A percentile compares a stretch with the other conserved stretches of the same genome.
Evolutionary conservation across 2,888 invertebrate genomes (phyloP).

Genomic region (Machimus rusticus): DNA sequence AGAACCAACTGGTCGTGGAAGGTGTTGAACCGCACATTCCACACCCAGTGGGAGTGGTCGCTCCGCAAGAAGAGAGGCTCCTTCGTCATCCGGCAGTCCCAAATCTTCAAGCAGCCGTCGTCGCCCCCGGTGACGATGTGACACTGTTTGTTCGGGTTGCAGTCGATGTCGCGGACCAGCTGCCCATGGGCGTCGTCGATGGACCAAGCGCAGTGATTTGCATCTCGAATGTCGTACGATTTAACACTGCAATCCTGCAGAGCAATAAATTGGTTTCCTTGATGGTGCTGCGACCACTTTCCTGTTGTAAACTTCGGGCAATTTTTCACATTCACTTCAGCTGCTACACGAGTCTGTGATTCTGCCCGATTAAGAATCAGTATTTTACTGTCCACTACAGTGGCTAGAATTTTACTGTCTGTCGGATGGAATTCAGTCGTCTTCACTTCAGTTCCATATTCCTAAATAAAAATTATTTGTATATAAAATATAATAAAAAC

Average conservation of each 20-base stretch:
- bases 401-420: constrained; percentile 74
- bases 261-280: constrained; percentile 75
- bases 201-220: constrained; percentile 77
- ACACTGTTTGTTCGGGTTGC: constrained; percentile 98
- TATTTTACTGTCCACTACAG: constrained; percentile 80
- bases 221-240: constrained; percentile 86
- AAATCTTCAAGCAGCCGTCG: constrained; percentile 93
- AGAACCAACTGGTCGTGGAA: constrained; percentile 96
- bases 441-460: constrained; percentile 75
- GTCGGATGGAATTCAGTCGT: constrained; percentile 88
- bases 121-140: constrained; percentile 94
- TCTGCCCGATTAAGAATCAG: constrained; percentile 77
- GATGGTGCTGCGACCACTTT: constrained; percentile 95
- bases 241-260: constrained; percentile 85
- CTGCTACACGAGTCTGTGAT: constrained; percentile 62
- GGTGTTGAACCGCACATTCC: constrained; percentile 93
- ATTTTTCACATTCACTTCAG: constrained; percentile 71
- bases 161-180: constrained; percentile 89
- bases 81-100: constrained; percentile 88
- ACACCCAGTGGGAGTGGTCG: constrained; percentile 93
- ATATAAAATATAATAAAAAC: background rate
- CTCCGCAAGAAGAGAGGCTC: constrained; percentile 81
- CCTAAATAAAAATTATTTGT: constrained; percentile 54
- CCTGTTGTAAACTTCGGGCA: constrained; percentile 83
- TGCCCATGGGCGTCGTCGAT: constrained; percentile 90